Conservation (phyloP, 1,140 invertebrate genomes). For the Bombus balteatus region DNA sequence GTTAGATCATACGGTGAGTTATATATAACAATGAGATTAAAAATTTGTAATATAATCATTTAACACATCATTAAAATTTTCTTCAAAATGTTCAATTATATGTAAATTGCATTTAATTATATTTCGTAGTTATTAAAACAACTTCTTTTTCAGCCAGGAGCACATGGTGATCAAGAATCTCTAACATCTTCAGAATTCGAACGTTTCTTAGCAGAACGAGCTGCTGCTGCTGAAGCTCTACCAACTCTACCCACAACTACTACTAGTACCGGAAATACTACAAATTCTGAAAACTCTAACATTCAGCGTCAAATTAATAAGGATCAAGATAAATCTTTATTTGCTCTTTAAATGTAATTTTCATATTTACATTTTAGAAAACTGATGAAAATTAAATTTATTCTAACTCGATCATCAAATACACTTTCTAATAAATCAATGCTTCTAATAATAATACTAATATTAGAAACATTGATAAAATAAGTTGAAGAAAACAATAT, state of each 20-base stretch:
- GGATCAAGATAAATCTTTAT: conserved; percentile 81
- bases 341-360: conserved; percentile 77
- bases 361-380: conserved; percentile 21
- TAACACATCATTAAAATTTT: conserved; percentile 14
- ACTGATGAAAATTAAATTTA: conserved; percentile 38
- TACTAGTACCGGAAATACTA: conserved; percentile 67
- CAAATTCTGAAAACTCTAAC: conserved; percentile 68
- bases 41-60: not conserved
- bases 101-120: not conserved
- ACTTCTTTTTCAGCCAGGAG: conserved; percentile 63
- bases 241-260: conserved; percentile 77
- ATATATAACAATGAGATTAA: not conserved
- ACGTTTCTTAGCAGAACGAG: conserved; percentile 93
- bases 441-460: conserved; percentile 38
- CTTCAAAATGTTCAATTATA: conserved; percentile 1
- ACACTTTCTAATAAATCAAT: conserved; percentile 41
- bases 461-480: conserved; percentile 47
- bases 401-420: conserved; percentile 28
- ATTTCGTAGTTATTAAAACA: not conserved
- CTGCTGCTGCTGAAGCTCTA: conserved; percentile 90
- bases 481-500: conserved; percentile 7
- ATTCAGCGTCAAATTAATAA: conserved; percentile 79
- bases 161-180: conserved; percentile 82
- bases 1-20: conserved; percentile 88
- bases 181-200: conserved; percentile 96